Conservation (phyloP, 2,888 invertebrate species). For the Torymus texanus region DNA sequence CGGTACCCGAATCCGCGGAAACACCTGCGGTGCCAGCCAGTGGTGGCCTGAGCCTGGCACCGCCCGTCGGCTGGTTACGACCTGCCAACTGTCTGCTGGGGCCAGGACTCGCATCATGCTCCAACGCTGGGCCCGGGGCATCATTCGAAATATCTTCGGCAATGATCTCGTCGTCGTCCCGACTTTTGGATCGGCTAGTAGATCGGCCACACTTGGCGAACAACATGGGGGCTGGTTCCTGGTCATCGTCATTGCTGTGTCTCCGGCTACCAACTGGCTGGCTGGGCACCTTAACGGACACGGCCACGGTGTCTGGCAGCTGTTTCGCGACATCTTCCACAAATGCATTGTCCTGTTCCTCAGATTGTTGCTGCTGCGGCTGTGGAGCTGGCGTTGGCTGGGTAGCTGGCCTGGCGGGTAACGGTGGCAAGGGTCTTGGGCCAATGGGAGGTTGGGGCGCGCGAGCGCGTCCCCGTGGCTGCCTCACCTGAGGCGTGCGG, state of each 20-base stretch:
- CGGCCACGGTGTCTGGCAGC: constrained; percentile 48
- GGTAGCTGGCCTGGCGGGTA: constrained; percentile 24
- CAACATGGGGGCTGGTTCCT: constrained; percentile 53
- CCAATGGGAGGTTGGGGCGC: constrained; percentile 25
- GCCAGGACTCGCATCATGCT: constrained; percentile 26
- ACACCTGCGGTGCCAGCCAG: constrained; percentile 67
- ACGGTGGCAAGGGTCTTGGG: not conserved
- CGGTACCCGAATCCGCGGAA: constrained; percentile 72
- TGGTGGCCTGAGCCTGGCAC: constrained; percentile 69
- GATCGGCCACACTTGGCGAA: constrained; percentile 59
- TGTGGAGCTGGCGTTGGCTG: not conserved
- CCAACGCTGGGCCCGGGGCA: not conserved
- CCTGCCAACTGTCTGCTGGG: not conserved
- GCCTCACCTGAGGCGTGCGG: constrained; percentile 66
- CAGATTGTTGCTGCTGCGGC: not conserved
- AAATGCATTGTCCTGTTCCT: constrained; percentile 4
- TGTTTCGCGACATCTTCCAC: not conserved
- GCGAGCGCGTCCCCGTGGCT: constrained; percentile 38
- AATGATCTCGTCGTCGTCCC: constrained; percentile 42
- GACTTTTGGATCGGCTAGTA: constrained; percentile 27
- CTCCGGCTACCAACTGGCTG: too few relatives aligned
- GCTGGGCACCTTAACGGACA: constrained; percentile 34
- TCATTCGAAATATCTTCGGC: constrained; percentile 1
- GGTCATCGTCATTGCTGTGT: constrained; percentile 42
- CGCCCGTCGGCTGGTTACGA: constrained; percentile 22